A percentile compares a stretch with the other conserved stretches of the same genome.
These are phyloP conservation scores for Hypothenemus hampei DNA, from an alignment of 1,140 invertebrate genomes.

Conservation along the genomic window DNA sequence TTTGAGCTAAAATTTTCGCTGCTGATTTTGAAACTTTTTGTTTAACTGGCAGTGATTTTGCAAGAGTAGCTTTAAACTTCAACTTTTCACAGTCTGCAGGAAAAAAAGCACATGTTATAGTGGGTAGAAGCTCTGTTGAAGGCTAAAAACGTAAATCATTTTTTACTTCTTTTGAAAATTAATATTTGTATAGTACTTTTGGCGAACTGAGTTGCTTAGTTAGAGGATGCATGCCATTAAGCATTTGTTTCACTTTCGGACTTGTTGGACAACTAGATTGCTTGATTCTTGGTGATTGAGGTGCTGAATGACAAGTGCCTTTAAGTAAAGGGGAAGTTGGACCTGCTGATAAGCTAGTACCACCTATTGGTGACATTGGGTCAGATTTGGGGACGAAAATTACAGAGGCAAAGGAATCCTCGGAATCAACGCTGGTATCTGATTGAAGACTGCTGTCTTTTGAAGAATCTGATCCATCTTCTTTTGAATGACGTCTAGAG, in stretches of 20 bases:
- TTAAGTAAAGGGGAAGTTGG: constrained; percentile 53
- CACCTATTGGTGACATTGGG: constrained; percentile 51
- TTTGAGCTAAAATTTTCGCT: constrained; percentile 38
- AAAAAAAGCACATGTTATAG: constrained; percentile 12
- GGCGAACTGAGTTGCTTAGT: constrained; percentile 55
- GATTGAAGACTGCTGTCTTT: constrained; percentile 89
- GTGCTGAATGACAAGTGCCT: constrained; percentile 60
- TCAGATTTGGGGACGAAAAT: constrained; percentile 76
- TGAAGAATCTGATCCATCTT: constrained; percentile 85
- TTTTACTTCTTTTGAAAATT: background rate
- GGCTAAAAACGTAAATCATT: constrained; percentile 13
- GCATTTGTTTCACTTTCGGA: constrained; percentile 56
- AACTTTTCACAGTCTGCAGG: constrained; percentile 5
- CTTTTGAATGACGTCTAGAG: constrained; percentile 59
- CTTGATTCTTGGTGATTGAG: constrained; percentile 62
- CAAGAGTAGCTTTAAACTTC: background rate
- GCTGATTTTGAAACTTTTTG: constrained; percentile 6
- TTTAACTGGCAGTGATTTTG: constrained; percentile 7
- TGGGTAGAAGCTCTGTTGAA: constrained; percentile 21
- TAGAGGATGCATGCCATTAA: constrained; percentile 49
- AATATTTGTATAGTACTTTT: constrained; percentile 32
- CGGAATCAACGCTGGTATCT: constrained; percentile 87
- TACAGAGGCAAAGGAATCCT: constrained; percentile 87
- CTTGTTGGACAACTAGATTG: constrained; percentile 57
- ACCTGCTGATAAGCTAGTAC: constrained; percentile 51